Conservation (phyloP, 2,797 vertebrate genomes). For the Aphelocoma californica region DNA sequence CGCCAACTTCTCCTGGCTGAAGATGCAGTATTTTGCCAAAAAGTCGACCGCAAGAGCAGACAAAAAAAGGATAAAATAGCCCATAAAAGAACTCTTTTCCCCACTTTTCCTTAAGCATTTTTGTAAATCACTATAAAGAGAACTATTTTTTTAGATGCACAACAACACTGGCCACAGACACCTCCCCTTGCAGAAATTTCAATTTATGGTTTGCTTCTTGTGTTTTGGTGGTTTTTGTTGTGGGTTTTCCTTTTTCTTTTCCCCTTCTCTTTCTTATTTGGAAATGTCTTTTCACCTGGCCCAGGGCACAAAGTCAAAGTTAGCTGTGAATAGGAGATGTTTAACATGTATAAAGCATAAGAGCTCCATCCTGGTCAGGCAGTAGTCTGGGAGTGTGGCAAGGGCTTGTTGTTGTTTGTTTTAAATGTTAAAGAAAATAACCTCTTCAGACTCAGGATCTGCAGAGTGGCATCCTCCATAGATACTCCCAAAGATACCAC, state of each 20-base stretch:
- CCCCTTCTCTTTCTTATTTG: neutral
- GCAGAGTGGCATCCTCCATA: neutral
- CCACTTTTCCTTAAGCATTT: constrained; percentile 47
- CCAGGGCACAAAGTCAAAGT: constrained; percentile 64
- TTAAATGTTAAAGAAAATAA: constrained; percentile 42
- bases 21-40: constrained; percentile 92
- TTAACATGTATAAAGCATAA: constrained; percentile 67
- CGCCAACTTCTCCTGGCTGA: constrained; percentile 89
- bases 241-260: neutral
- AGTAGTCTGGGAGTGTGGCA: constrained; percentile 18
- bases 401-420: constrained; percentile 66
- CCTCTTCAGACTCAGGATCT: neutral
- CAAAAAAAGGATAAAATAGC: constrained; percentile 63
- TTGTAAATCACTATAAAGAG: constrained; percentile 42
- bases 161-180: neutral
- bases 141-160: constrained; percentile 47
- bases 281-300: constrained; percentile 75
- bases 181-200: constrained; percentile 21
- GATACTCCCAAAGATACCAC: neutral
- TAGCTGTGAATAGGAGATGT: constrained; percentile 58
- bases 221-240: neutral
- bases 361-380: constrained; percentile 30
- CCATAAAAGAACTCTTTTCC: constrained; percentile 51
- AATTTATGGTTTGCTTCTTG: constrained; percentile 5
- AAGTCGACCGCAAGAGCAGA: constrained; percentile 86